These are phyloP conservation scores for Microplitis deprimator DNA, from an alignment of 2,888 invertebrate genomes.

Conservation along the genomic window DNA sequence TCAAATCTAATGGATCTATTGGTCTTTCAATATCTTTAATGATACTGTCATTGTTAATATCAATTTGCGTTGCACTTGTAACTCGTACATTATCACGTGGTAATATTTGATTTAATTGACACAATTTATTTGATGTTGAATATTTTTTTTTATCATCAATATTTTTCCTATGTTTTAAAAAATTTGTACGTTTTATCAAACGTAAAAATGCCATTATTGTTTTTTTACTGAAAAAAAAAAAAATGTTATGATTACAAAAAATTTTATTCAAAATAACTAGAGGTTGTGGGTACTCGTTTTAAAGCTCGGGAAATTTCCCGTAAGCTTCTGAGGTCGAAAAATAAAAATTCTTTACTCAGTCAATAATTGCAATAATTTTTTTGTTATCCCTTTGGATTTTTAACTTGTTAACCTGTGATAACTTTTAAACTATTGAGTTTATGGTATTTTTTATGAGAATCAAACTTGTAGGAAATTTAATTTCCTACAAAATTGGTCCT, in stretches of 20 bases:
- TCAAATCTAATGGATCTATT: constrained; percentile 84
- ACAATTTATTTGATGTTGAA: not conserved
- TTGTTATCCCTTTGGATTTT: too few species aligned
- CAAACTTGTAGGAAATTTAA: too few species aligned
- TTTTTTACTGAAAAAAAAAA: not conserved
- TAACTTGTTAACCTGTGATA: too few species aligned
- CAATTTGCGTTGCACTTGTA: not conserved
- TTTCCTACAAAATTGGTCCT: too few species aligned
- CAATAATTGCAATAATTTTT: too few species aligned
- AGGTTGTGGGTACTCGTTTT: too few species aligned
- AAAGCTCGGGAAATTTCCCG: too few species aligned
- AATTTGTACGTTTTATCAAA: not conserved
- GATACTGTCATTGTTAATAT: not conserved
- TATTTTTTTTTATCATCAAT: not conserved
- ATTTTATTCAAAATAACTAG: not conserved
- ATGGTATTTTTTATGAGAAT: too few species aligned
- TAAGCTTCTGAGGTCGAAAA: too few species aligned
- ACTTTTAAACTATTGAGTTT: too few species aligned
- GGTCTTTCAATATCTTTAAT: constrained; percentile 51
- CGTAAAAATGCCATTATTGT: not conserved
- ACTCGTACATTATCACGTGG: not conserved
- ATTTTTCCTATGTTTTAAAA: not conserved
- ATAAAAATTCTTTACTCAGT: too few species aligned
- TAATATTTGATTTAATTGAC: not conserved
- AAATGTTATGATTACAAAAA: not conserved